phyloP scores from a whole-genome alignment of 2,113 vertebrate genomes.

The Castor canadensis region DNA sequence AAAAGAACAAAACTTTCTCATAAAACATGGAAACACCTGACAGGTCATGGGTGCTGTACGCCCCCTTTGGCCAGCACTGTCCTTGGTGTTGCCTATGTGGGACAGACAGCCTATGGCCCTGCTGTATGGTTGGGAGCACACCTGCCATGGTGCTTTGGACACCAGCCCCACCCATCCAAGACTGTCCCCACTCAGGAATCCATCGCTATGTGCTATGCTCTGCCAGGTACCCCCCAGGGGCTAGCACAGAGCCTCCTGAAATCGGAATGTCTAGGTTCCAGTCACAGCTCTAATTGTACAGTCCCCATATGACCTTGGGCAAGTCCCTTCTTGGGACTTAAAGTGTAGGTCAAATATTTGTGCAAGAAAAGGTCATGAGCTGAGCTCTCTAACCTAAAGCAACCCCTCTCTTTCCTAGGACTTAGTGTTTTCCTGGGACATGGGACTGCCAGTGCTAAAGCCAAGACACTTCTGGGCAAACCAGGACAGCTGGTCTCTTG shows the following conservation, averaged over 20 bases:
- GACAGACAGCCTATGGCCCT: background rate
- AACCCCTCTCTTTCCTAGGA: background rate
- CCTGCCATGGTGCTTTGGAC: background rate
- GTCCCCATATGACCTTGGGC: background rate
- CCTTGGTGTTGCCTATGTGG: background rate
- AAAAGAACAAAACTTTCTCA: background rate
- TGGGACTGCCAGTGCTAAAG: background rate
- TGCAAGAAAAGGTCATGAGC: no score
- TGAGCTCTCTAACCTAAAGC: background rate
- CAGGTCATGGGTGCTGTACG: rapidly evolving
- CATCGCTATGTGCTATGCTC: rapidly evolving
- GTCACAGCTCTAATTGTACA: background rate
- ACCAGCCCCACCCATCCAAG: rapidly evolving
- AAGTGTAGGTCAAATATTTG: no score
- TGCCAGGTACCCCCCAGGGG: rapidly evolving
- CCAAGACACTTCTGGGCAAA: background rate
- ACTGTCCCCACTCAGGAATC: background rate
- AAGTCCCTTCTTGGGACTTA: background rate
- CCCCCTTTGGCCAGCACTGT: no score
- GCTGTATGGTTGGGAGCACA: rapidly evolving
- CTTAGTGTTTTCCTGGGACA: background rate
- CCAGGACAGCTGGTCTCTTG: background rate
- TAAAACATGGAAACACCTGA: background rate
- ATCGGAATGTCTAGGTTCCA: background rate
- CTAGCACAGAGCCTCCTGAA: background rate